Base-by-base conservation (phyloP, 2,797 vertebrate species). In the Serranus cabrilla region DNA sequence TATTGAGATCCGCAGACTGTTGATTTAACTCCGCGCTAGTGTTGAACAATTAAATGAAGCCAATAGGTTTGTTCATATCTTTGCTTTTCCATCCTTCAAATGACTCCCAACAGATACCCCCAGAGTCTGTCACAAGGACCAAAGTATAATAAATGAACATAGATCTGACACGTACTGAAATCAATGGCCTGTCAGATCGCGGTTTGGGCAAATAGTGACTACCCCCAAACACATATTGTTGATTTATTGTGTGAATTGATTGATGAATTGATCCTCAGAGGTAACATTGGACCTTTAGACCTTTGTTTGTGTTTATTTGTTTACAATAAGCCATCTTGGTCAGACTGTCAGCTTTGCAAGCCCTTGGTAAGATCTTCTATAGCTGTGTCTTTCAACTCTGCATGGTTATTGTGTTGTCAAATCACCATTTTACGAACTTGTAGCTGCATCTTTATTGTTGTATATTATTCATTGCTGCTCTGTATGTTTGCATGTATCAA, bases 171-270 rank as follows among this genome's bases (percentile, higher is more conserved):
- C 72, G 57, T 14, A 21, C 45, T 67, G 8, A 74, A 88, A 87
- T 89, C 85, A 78, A 89, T 71, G 67, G 62, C 20, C 50, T 80
- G 78, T 88, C 84, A 71, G 77, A 88, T 67, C 2, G 63, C 77
- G 76, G 85, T 90, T 77, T 83, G 72, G 21, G 34, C 27, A 74
- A 80, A 74, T 31, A 5, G 69, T 2, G 27, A 70, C 61, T 70
- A 43, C 43, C 69, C 39, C 55, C 68, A 59, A 60, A 84, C 67
- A 83, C 80, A 64, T 45, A 60, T 65, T 83, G 77, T 85, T 86
- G 82, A 91, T 91, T 61, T 87, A 89, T 84, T 69, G 81, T 82
- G 66, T 66, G 80, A 78, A 89, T 85, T 91, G 85, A 91, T 92
- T 87, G 64, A 74, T 34, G 72, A 84, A 78, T 31, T 61, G 61